Evolutionary conservation across 1,140 invertebrate species (phyloP).

Genomic region (Lucilia sericata): DNA sequence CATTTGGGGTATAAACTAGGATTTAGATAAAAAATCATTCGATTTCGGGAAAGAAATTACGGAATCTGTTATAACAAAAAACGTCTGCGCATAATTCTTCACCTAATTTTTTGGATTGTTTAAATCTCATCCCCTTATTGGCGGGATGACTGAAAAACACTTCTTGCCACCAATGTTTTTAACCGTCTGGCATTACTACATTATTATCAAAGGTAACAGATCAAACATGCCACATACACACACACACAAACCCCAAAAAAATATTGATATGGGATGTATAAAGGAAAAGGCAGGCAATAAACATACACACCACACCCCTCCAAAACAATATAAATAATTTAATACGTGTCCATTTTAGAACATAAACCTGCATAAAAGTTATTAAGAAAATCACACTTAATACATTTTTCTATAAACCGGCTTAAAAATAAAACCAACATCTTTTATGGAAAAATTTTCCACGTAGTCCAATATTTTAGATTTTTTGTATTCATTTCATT

Average conservation of each 20-base stretch:
- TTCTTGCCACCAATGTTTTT: not conserved
- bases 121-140: no score
- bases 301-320: not conserved
- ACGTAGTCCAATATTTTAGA: conserved; percentile 31
- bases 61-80: no score
- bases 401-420: not conserved
- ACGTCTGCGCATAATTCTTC: no score
- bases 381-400: not conserved
- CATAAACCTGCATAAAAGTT: not conserved
- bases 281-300: not conserved
- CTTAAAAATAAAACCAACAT: not conserved
- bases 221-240: conserved; percentile 25
- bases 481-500: not conserved
- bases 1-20: no score
- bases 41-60: no score
- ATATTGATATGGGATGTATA: not conserved
- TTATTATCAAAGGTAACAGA: conserved; percentile 28
- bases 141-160: no score
- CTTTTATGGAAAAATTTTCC: conserved; percentile 29
- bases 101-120: no score
- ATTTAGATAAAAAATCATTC: no score
- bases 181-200: not conserved
- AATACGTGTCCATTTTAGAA: conserved; percentile 33
- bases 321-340: not conserved
- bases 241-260: no score